Evolutionary conservation across 92 coral and sea anemone species (phyloP).

Genomic region (Phenganax subtilis): DNA sequence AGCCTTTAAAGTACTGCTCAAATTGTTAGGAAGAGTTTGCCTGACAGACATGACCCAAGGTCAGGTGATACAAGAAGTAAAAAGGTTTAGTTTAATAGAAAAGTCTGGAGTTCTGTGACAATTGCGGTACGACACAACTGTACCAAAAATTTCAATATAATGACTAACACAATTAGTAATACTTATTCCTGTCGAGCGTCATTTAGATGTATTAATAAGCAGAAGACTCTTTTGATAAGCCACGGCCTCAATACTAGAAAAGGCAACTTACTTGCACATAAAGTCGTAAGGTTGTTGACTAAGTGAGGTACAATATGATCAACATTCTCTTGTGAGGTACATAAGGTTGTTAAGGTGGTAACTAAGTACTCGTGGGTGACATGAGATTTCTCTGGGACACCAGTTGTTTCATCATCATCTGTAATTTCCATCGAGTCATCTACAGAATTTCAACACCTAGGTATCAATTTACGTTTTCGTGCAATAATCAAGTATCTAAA

Average conservation of each 20-base stretch:
- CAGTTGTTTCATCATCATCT: conserved; percentile 29
- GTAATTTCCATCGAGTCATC: neutral
- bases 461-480: too few species aligned
- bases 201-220: too few species aligned
- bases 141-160: neutral
- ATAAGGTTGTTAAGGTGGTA: conserved; percentile 68
- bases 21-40: too few species aligned
- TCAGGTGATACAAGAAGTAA: too few species aligned
- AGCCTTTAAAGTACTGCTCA: neutral
- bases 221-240: too few species aligned
- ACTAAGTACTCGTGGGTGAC: conserved; percentile 59
- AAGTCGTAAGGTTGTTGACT: conserved; percentile 51
- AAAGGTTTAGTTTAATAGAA: too few species aligned
- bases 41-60: too few species aligned
- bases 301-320: conserved; percentile 63
- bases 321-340: conserved; percentile 66
- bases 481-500: too few species aligned
- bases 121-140: too few species aligned
- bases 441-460: neutral
- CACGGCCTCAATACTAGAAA: neutral
- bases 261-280: conserved; percentile 52
- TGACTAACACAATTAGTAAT: neutral
- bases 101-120: too few species aligned
- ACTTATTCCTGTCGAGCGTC: too few species aligned
- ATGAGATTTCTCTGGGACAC: conserved; percentile 39